Evolutionary conservation across 2,113 vertebrate genomes (phyloP).

Genomic region (Jacana jacana): DNA sequence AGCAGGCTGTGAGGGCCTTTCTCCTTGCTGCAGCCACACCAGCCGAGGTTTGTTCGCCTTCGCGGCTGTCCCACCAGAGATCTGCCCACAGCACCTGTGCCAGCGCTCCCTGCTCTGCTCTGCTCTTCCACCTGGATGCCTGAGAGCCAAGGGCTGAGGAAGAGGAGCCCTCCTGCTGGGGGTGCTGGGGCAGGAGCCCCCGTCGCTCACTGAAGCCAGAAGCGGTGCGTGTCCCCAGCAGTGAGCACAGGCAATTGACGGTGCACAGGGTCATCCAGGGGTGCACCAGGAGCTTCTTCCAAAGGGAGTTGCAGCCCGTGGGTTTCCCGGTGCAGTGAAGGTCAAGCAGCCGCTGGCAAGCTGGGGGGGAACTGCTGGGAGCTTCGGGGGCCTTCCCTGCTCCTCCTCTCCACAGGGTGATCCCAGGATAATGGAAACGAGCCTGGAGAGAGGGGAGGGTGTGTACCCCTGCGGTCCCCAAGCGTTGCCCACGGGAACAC

Average conservation of each 20-base stretch:
- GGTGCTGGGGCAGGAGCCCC: not conserved
- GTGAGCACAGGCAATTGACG: not conserved
- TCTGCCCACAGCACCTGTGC: accelerated
- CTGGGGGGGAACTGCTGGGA: not conserved
- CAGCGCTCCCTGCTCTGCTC: not conserved
- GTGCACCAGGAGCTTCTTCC: not conserved
- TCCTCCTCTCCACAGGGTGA: accelerated
- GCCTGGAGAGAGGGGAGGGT: not conserved
- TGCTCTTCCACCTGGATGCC: accelerated
- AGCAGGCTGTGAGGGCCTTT: accelerated
- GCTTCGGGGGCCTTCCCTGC: not conserved
- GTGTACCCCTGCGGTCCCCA: not conserved
- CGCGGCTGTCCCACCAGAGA: not conserved
- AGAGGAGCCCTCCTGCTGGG: not conserved
- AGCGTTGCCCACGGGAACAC: not conserved
- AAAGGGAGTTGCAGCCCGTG: accelerated
- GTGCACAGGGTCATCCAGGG: not conserved
- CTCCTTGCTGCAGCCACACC: not conserved
- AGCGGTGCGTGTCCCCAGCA: accelerated
- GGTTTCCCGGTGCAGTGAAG: not conserved
- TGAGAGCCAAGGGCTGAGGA: not conserved
- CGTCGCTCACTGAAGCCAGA: accelerated
- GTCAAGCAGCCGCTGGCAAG: not conserved
- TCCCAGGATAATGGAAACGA: accelerated
- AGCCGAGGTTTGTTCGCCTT: not conserved